phyloP scores from a whole-genome alignment of 35 echinoderm and acorn worm species.

The Ophioderma brevispina region DNA sequence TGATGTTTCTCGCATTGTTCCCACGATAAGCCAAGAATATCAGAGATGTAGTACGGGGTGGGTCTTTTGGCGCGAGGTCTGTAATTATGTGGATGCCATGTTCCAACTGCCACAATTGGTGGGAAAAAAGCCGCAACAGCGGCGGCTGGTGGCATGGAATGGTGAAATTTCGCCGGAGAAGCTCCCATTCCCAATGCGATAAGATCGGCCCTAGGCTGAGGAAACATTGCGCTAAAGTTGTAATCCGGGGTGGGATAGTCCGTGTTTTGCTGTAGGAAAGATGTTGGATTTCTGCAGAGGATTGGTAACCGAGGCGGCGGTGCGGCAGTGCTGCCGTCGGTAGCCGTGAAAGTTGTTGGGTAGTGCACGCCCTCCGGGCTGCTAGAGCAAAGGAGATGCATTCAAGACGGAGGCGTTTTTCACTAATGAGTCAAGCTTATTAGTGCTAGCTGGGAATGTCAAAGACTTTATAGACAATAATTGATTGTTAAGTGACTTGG shows the following conservation, averaged over 20 bases:
- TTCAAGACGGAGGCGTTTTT: background rate
- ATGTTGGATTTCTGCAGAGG: background rate
- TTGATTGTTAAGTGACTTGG: constrained; percentile 7
- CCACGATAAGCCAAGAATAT: constrained; percentile 75
- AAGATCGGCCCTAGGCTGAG: constrained; percentile 47
- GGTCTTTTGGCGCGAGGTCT: constrained; percentile 65
- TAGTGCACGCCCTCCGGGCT: constrained; percentile 7
- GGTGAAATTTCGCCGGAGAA: constrained; percentile 47
- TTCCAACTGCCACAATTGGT: constrained; percentile 81
- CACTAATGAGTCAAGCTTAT: background rate
- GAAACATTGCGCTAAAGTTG: constrained; percentile 46
- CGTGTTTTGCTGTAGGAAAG: background rate
- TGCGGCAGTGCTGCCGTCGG: background rate
- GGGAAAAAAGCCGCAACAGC: constrained; percentile 44
- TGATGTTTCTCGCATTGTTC: background rate
- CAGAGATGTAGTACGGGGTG: constrained; percentile 80
- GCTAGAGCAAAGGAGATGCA: background rate
- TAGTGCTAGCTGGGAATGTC: background rate
- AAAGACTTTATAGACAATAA: constrained; percentile 3
- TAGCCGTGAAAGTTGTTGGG: background rate
- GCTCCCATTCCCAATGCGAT: constrained; percentile 33
- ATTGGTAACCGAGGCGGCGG: background rate
- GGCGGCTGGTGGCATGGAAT: constrained; percentile 3
- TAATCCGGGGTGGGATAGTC: background rate
- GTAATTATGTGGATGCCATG: constrained; percentile 96